Evolutionary conservation across 2,888 invertebrate species (phyloP).

Genomic region (Callyntrura sp.): DNA sequence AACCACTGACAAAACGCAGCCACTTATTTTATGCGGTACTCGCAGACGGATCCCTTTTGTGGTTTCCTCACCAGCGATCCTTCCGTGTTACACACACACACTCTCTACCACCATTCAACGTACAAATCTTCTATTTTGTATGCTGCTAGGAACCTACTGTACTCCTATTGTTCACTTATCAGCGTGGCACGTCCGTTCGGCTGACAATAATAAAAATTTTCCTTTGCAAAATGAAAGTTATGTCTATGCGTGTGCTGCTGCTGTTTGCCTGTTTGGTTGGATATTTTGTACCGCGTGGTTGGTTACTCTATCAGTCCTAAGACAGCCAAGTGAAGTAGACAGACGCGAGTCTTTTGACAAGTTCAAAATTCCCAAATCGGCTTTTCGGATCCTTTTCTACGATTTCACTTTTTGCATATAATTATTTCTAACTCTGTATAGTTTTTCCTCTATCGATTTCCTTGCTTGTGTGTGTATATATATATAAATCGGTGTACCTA

Average conservation of each 20-base stretch:
- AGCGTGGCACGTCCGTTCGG: not conserved
- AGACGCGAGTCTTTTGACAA: constrained; percentile 33
- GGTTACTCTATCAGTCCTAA: too few species aligned
- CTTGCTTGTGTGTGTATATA: not conserved
- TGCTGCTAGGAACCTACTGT: not conserved
- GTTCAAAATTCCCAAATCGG: constrained; percentile 53
- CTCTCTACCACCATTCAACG: not conserved
- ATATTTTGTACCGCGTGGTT: too few species aligned
- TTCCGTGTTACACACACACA: not conserved
- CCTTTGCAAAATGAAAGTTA: not conserved
- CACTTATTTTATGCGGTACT: not conserved
- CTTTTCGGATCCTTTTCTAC: constrained; percentile 48
- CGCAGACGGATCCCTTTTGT: constrained; percentile 9
- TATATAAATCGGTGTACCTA: not conserved
- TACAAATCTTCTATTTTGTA: too few species aligned
- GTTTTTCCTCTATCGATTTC: constrained; percentile 24
- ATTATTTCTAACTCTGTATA: not conserved
- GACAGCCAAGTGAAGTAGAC: constrained; percentile 38
- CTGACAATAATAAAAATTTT: not conserved
- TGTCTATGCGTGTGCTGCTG: too few species aligned
- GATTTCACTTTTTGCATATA: constrained; percentile 56
- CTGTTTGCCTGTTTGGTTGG: too few species aligned
- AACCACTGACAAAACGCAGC: constrained; percentile 44
- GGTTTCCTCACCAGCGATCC: not conserved
- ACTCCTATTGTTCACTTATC: constrained; percentile 32